These are phyloP conservation scores for Aradophagus sp. DNA, from an alignment of 1,140 invertebrate species.

Conservation along the genomic window DNA sequence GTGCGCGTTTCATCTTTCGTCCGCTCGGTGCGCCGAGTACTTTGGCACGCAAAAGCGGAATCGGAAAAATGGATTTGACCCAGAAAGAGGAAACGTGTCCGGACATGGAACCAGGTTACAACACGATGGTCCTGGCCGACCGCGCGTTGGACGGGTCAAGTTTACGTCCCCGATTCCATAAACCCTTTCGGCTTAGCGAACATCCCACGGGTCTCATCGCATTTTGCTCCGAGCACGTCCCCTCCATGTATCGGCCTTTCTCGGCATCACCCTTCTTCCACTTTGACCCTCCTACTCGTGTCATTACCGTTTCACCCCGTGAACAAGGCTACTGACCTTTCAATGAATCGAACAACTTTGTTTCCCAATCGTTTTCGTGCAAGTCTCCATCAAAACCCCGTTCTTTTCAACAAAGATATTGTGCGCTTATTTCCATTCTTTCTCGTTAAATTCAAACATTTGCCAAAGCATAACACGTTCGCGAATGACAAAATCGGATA, in stretches of 20 bases:
- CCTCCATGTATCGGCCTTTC: constrained; percentile 18
- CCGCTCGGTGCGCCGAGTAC: not conserved
- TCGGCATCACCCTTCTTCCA: constrained; percentile 28
- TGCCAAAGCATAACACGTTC: no score
- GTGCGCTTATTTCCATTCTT: no score
- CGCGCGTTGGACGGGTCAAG: constrained; percentile 65
- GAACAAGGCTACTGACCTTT: no score
- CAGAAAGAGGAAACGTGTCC: constrained; percentile 54
- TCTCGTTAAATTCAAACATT: no score
- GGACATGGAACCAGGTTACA: constrained; percentile 57
- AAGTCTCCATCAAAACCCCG: no score
- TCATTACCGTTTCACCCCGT: no score
- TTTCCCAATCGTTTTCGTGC: no score
- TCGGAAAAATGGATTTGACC: constrained; percentile 63
- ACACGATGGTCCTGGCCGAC: constrained; percentile 41
- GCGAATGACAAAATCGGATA: no score
- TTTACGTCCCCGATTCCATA: constrained; percentile 66
- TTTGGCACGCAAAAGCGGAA: constrained; percentile 9
- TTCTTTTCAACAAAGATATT: no score
- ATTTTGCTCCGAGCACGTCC: constrained; percentile 55
- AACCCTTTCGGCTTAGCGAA: constrained; percentile 69
- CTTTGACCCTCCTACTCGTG: constrained; percentile 61
- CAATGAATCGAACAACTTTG: no score
- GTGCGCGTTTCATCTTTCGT: not conserved
- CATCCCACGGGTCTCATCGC: constrained; percentile 61